These are phyloP conservation scores for Reticulitermes lucifugus DNA, from an alignment of 2,888 invertebrate genomes.

Conservation along the genomic window DNA sequence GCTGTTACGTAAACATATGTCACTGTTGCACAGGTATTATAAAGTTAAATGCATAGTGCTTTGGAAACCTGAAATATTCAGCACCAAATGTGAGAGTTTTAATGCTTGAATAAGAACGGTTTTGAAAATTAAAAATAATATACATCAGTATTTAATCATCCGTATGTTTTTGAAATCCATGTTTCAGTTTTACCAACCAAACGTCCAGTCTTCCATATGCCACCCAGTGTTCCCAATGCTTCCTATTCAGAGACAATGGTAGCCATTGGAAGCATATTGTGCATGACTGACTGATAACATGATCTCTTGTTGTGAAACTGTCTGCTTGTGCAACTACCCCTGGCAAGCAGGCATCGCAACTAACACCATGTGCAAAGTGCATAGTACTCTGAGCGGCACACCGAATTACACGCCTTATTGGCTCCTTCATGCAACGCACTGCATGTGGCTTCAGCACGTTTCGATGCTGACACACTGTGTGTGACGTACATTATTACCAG, in stretches of 20 bases:
- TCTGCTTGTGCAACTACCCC: conserved; percentile 32
- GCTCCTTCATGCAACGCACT: conserved; percentile 38
- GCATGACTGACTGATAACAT: conserved; percentile 33
- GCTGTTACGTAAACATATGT: too few relatives aligned
- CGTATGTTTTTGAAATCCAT: neutral
- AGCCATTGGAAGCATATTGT: conserved; percentile 33
- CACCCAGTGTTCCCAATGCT: neutral
- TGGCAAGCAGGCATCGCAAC: conserved; percentile 40
- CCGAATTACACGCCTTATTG: conserved; percentile 40
- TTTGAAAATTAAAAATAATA: neutral
- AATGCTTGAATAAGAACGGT: too few relatives aligned
- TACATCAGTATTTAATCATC: neutral
- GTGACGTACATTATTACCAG: conserved; percentile 30
- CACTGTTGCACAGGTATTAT: too few relatives aligned
- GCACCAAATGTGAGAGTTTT: too few relatives aligned
- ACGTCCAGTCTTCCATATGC: neutral
- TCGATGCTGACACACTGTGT: conserved; percentile 33
- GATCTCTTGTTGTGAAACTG: conserved; percentile 22
- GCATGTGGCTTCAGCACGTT: conserved; percentile 36
- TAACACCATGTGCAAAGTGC: conserved; percentile 40
- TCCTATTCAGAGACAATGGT: conserved; percentile 4
- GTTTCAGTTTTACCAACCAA: neutral
- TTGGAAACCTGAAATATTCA: too few relatives aligned
- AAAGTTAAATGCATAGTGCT: too few relatives aligned
- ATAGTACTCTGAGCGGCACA: conserved; percentile 23